A percentile compares a stretch with the other conserved stretches of the same genome.
Evolutionary conservation across 2,888 invertebrate species (phyloP).

Genomic region (Uloborus plumipes): DNA sequence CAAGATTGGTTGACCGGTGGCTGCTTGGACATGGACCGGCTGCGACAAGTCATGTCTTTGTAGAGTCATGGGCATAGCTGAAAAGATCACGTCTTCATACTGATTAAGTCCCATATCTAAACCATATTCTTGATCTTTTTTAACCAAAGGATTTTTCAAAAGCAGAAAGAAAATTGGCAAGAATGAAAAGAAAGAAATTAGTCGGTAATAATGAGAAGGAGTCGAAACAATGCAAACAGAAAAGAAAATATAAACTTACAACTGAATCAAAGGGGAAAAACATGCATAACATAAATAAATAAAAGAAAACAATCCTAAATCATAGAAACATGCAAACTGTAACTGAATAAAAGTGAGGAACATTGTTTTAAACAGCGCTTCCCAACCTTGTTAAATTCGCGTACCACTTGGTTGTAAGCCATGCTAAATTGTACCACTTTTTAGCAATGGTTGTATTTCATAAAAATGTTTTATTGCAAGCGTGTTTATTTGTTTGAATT

Average conservation of each 20-base stretch:
- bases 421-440: no score
- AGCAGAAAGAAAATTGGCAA: conserved; percentile 33
- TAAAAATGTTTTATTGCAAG: no score
- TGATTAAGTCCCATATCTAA: conserved; percentile 53
- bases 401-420: no score
- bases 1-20: conserved; percentile 86
- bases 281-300: neutral
- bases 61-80: conserved; percentile 62
- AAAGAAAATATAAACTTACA: neutral
- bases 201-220: conserved; percentile 8
- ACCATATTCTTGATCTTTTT: conserved; percentile 48
- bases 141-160: conserved; percentile 17
- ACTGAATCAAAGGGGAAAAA: neutral
- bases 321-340: conserved; percentile 14
- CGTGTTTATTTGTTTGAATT: no score
- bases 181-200: conserved; percentile 45
- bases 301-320: neutral
- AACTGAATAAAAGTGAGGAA: neutral
- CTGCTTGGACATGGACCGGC: conserved; percentile 84
- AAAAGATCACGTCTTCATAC: conserved; percentile 56
- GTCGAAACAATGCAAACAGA: neutral
- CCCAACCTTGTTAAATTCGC: no score
- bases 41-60: conserved; percentile 76
- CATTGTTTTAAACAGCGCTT: no score
- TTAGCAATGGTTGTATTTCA: no score